phyloP scores from a whole-genome alignment of 2,888 invertebrate genomes.

The Heliconius ismenius region DNA sequence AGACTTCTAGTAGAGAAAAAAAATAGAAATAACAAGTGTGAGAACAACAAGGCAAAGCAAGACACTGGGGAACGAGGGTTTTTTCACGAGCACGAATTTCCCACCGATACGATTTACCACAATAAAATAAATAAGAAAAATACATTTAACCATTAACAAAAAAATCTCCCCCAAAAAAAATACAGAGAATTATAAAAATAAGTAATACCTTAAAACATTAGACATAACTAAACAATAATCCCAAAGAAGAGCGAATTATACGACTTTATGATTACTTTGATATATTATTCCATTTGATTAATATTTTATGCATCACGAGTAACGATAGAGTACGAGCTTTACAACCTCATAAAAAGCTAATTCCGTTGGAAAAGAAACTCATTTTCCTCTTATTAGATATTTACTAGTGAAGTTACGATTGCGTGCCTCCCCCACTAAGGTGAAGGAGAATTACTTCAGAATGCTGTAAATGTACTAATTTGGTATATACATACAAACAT shows the following conservation, averaged over 20 bases:
- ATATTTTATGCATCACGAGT: constrained; percentile 22
- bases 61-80: too few species aligned
- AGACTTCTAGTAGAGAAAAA: too few species aligned
- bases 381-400: constrained; percentile 43
- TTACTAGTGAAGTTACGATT: constrained; percentile 36
- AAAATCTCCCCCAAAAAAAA: too few species aligned
- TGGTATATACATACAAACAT: background rate
- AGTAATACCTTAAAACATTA: background rate
- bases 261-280: constrained; percentile 17
- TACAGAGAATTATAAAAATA: background rate
- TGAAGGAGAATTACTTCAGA: constrained; percentile 10
- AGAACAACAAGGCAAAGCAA: too few species aligned
- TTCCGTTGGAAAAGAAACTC: constrained; percentile 37
- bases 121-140: too few species aligned
- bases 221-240: background rate
- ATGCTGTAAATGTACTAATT: constrained; percentile 1
- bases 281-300: constrained; percentile 24
- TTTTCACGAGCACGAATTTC: too few species aligned
- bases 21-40: too few species aligned
- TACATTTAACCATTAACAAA: too few species aligned
- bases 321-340: constrained; percentile 30
- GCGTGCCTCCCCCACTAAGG: constrained; percentile 26
- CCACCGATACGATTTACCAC: too few species aligned
- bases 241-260: background rate
- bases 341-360: constrained; percentile 40